Evolutionary conservation across 2,888 invertebrate species (phyloP), one percentile per base, ranked within the genome.

Genomic region (Bugula neritina): DNA sequence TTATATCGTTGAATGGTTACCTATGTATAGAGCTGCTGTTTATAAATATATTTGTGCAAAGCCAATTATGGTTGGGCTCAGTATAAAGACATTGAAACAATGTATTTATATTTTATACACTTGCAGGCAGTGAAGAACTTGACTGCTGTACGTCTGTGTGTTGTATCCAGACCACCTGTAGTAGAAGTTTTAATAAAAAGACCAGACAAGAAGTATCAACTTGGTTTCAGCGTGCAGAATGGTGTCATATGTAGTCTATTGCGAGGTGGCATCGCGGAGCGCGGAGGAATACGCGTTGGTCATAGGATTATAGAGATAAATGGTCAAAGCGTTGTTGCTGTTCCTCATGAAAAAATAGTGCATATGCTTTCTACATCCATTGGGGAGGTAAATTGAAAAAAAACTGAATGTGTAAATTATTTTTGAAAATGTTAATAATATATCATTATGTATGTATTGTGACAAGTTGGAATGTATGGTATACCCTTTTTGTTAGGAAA

Each of bases 231-330:
- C 87, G 99, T 99, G 79, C 99, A 99, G 87, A 99, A 99, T 86
- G 99, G 99, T 80, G 98, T 99, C 87, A 99, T 99, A 82, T 99
- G 98, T 87, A 97, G 96, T 86, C 87, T 99, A 77, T 88, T 99
- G 74, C 90, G 99, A 78, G 99, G 99, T 72, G 99, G 99, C 58
- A 99, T 99, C 78, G 99, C 99, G 69, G 99, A 99, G 87, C 88
- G 99, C 76, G 99, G 99, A 74, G 99, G 99, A 54, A 97, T 99
- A 74, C 89, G 99, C 77, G 98, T 99, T 5, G 99, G 99, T 0
- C 99, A 99, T 86, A 90, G 99, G 80, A 99, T 99, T 85, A 99
- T 99, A 81, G 99, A 99, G 89, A 99, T 99, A 82, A 99, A 99
- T 88, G 92, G 95, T 85, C 96, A 97, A 87, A 97, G 97, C 87